These are phyloP conservation scores for Anthoscopus minutus DNA, from an alignment of 2,113 vertebrate genomes.

Conservation along the genomic window DNA sequence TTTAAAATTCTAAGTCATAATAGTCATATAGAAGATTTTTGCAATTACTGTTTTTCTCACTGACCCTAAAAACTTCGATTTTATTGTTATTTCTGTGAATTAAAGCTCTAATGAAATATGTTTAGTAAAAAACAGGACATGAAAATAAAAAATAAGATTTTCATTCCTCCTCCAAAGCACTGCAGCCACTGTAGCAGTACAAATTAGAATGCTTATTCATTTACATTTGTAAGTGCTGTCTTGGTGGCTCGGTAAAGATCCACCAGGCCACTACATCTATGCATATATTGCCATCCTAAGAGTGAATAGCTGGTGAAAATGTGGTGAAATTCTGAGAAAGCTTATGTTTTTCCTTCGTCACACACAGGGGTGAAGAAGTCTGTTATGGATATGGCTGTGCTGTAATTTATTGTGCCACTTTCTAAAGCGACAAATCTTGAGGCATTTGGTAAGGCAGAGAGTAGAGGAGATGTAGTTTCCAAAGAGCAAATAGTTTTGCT, in stretches of 20 bases:
- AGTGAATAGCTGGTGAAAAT: not conserved
- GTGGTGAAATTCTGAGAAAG: not conserved
- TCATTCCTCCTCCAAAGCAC: not conserved
- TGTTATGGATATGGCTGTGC: not conserved
- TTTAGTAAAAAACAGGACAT: not conserved
- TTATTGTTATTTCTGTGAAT: not conserved
- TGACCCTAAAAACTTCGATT: not conserved
- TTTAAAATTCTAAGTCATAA: not conserved
- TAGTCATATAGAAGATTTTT: not conserved
- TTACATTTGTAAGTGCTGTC: not conserved
- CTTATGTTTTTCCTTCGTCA: not conserved
- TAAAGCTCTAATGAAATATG: not conserved
- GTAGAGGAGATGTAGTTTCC: not conserved
- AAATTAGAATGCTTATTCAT: not conserved
- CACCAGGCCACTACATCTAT: not conserved
- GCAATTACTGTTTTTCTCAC: not conserved
- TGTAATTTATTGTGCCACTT: not conserved
- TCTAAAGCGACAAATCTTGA: not conserved
- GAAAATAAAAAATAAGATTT: not conserved
- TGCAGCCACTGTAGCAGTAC: not conserved
- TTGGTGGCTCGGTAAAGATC: not conserved
- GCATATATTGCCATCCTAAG: not conserved
- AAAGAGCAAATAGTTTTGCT: not conserved
- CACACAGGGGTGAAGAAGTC: not conserved
- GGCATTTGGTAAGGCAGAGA: not conserved